phyloP scores from a whole-genome alignment of 2,797 vertebrate genomes.

The Tachyglossus aculeatus region DNA sequence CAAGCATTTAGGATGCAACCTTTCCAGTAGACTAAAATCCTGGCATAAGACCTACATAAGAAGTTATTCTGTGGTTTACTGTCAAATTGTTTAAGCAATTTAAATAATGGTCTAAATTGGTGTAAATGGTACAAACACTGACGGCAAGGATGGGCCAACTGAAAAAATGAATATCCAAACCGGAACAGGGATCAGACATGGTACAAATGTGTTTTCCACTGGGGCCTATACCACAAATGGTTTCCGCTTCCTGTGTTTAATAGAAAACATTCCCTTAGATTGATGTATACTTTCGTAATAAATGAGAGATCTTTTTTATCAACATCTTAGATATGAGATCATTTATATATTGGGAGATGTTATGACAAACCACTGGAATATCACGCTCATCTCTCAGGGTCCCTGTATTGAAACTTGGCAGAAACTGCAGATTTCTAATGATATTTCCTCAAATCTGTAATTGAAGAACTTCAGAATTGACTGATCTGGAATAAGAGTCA shows the following conservation, averaged over 20 bases:
- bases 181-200: slow-evolving; percentile 56
- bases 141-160: slow-evolving; percentile 40
- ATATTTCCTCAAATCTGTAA: neutral
- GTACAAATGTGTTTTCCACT: slow-evolving; percentile 69
- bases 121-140: slow-evolving; percentile 25
- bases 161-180: slow-evolving; percentile 47
- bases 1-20: slow-evolving; percentile 5
- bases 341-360: slow-evolving; percentile 26
- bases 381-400: neutral
- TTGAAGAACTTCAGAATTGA: neutral
- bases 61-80: slow-evolving; percentile 35
- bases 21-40: slow-evolving; percentile 27
- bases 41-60: slow-evolving; percentile 18
- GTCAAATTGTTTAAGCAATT: slow-evolving; percentile 44
- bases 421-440: neutral
- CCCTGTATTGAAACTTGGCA: neutral
- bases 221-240: slow-evolving; percentile 56
- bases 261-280: slow-evolving; percentile 60
- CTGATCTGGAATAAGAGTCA: neutral
- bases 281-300: slow-evolving; percentile 54
- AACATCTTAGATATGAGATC: too few relatives aligned
- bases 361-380: neutral
- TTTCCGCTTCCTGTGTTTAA: slow-evolving; percentile 65
- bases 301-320: neutral
- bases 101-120: slow-evolving; percentile 55